Conservation (phyloP, 2,113 vertebrate species). For the Syngnathoides biaculeatus region DNA sequence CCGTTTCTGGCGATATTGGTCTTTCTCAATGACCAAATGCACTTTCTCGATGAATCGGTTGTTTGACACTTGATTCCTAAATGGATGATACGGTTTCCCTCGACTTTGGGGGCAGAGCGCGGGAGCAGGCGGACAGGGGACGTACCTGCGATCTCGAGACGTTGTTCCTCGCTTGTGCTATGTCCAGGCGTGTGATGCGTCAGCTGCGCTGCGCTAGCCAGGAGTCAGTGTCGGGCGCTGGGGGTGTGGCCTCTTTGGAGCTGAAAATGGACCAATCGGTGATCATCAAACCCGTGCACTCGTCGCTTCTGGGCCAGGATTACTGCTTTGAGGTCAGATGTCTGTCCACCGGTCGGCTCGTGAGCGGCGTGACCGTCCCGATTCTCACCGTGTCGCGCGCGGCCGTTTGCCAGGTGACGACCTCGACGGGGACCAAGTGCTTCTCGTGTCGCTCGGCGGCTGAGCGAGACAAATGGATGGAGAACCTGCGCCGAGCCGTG, state of each 20-base stretch:
- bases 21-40: too few species aligned
- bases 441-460: slow-evolving; percentile 97
- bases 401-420: slow-evolving; percentile 82
- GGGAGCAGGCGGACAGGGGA: neutral
- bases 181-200: slow-evolving; percentile 82
- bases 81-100: too few species aligned
- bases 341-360: neutral
- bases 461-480: slow-evolving; percentile 99
- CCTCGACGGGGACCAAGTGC: slow-evolving; percentile 94
- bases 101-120: too few species aligned
- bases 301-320: slow-evolving; percentile 91
- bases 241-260: slow-evolving; percentile 85
- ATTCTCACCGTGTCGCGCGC: neutral
- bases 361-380: neutral
- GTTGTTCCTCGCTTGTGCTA: neutral
- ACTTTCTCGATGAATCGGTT: too few species aligned
- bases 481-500: slow-evolving; percentile 92
- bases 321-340: slow-evolving; percentile 91
- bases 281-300: slow-evolving; percentile 90
- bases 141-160: neutral
- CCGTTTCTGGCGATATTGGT: too few species aligned
- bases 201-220: slow-evolving; percentile 87
- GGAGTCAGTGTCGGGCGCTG: slow-evolving; percentile 86
- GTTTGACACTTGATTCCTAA: too few species aligned
- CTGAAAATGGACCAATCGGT: slow-evolving; percentile 87